phyloP scores from a whole-genome alignment of 2,113 vertebrate genomes.

The Xenus cinereus region DNA sequence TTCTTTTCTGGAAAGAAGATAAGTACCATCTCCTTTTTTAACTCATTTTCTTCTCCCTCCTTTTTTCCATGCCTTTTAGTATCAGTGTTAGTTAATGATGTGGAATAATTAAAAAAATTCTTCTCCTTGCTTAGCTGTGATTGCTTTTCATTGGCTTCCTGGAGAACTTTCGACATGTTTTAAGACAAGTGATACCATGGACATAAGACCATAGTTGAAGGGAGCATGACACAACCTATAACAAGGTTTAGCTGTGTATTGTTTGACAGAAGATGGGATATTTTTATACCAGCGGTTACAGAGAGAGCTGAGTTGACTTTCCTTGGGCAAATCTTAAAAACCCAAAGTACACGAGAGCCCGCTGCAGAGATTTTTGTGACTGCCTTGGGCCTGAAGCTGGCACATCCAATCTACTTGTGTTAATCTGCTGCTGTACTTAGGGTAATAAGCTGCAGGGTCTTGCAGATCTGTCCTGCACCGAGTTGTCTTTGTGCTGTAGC shows the following conservation, averaged over 20 bases:
- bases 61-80: neutral
- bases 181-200: neutral
- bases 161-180: neutral
- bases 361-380: neutral
- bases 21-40: neutral
- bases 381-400: neutral
- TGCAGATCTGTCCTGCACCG: neutral
- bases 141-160: neutral
- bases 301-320: neutral
- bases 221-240: neutral
- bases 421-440: neutral
- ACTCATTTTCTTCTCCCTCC: neutral
- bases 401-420: neutral
- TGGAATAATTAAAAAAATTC: neutral
- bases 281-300: slow-evolving; percentile 21
- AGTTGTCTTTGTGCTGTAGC: neutral
- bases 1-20: neutral
- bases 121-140: neutral
- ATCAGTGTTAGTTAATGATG: neutral
- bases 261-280: neutral
- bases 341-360: neutral
- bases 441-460: neutral
- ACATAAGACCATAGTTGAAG: neutral
- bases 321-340: slow-evolving; percentile 16
- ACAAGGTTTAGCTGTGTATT: neutral